Evolutionary conservation across 2,113 vertebrate genomes (phyloP), one percentile per base, ranked within the genome.

Genomic region (Channa argus): DNA sequence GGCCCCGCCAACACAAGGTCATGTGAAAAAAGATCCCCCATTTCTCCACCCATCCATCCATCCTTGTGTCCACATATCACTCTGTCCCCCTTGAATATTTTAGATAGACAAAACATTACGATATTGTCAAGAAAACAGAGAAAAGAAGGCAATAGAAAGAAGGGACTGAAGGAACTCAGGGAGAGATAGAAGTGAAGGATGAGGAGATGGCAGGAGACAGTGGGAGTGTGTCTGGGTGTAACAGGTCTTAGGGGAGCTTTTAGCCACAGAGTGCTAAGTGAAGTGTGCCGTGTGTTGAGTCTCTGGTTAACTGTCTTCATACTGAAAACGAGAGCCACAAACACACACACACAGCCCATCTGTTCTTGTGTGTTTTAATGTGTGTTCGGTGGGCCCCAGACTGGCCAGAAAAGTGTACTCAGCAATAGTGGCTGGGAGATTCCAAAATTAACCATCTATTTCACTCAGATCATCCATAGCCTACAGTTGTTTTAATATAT

Each of bases 21-120:
- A 91, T 92, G 91, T 91, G 90, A 92, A 92, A 90, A 86, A 85
- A 87, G 76, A 83, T 89, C 84, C 84, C 78, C 70, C 72, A 80
- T 71, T 82, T 61, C 67, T 58, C 85, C 45, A 76, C 51, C 63
- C 66, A 73, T 60, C 79, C 52, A 74, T 54, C 75, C 55, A 70
- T 74, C 71, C 52, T 33, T 44, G 38, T 53, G 34, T 73, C 74
- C 6, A 3, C 53, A 46, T 69, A 46, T 63, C 63, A 45, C 8
- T 75, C 50, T 56, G 50, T 39, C 66, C 50, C 64, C 45, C 10
- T 53, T 56, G 37, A 71, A 80, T 71, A 72, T 64, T 76, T 76
- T 50, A 34, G 14, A 33, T 47, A 80, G 61, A 71, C 56, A 79
- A 83, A 78, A 72, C 82, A 77, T 24, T 58, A 49, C 10, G 63